Conservation (phyloP, 2,797 vertebrate genomes). For the Stomatorhinus walkeri region DNA sequence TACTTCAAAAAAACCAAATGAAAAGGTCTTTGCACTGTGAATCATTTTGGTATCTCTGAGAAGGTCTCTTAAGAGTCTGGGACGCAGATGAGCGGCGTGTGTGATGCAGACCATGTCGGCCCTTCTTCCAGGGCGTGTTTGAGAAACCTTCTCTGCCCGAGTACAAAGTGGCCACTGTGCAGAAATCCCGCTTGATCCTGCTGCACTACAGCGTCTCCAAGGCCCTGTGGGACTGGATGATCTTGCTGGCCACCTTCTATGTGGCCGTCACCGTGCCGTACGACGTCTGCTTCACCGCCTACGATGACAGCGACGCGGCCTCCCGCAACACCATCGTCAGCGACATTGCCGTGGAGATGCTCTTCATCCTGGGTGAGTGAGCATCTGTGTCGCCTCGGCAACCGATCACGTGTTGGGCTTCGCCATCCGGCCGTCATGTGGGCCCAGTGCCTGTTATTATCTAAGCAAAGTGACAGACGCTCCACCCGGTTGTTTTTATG, state of each 20-base stretch:
- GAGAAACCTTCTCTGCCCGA: constrained; percentile 81
- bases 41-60: background rate
- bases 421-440: background rate
- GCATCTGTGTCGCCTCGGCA: background rate
- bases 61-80: background rate
- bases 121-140: constrained; percentile 68
- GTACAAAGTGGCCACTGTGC: constrained; percentile 88
- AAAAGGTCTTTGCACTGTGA: background rate
- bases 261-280: constrained; percentile 88
- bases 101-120: background rate
- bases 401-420: background rate
- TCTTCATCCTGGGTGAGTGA: constrained; percentile 85
- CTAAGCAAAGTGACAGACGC: background rate
- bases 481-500: background rate
- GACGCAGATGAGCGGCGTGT: background rate
- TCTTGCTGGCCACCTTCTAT: constrained; percentile 90
- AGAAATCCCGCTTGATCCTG: constrained; percentile 88
- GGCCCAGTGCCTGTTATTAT: background rate
- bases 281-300: constrained; percentile 83
- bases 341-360: constrained; percentile 89
- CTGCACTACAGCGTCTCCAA: constrained; percentile 94
- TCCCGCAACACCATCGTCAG: constrained; percentile 79
- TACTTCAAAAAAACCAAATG: background rate
- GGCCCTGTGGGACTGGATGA: constrained; percentile 91
- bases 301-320: constrained; percentile 56